phyloP scores from a whole-genome alignment of 2,888 invertebrate genomes.

The Cataglyphis cursor region DNA sequence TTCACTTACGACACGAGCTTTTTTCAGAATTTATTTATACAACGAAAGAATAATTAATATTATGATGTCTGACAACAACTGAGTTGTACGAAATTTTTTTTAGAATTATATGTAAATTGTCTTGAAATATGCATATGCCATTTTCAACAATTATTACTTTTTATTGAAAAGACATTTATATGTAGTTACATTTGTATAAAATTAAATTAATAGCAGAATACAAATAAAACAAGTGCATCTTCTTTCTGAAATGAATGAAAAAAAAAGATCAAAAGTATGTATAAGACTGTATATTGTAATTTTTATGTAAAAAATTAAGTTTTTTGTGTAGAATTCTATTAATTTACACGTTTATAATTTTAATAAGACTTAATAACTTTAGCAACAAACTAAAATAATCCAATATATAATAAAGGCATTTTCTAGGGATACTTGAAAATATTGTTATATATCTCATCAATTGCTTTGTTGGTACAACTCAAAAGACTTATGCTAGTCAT shows the following conservation, averaged over 20 bases:
- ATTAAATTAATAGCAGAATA: slow-evolving; percentile 2
- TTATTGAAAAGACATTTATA: not conserved
- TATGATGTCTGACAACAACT: not conserved
- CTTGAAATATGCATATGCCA: not conserved
- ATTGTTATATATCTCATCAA: slow-evolving; percentile 73
- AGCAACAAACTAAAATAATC: slow-evolving; percentile 74
- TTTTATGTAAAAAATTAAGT: slow-evolving; percentile 78
- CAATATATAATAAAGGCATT: slow-evolving; percentile 74
- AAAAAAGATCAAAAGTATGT: not conserved
- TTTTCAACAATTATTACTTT: slow-evolving; percentile 2
- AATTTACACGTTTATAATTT: slow-evolving; percentile 80
- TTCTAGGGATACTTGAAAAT: slow-evolving; percentile 79
- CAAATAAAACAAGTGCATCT: not conserved
- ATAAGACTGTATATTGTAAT: slow-evolving; percentile 13
- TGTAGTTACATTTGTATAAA: slow-evolving; percentile 2
- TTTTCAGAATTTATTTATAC: slow-evolving; percentile 4
- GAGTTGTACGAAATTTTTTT: slow-evolving; percentile 2
- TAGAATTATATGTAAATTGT: not conserved
- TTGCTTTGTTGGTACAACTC: slow-evolving; percentile 70
- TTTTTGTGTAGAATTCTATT: slow-evolving; percentile 55
- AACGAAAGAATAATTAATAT: not conserved
- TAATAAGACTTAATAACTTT: slow-evolving; percentile 76
- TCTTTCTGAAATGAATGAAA: not conserved
- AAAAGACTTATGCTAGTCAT: slow-evolving; percentile 72
- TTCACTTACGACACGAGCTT: not conserved